phyloP scores from a whole-genome alignment of 1,140 invertebrate genomes.

The Lithobius niger region DNA sequence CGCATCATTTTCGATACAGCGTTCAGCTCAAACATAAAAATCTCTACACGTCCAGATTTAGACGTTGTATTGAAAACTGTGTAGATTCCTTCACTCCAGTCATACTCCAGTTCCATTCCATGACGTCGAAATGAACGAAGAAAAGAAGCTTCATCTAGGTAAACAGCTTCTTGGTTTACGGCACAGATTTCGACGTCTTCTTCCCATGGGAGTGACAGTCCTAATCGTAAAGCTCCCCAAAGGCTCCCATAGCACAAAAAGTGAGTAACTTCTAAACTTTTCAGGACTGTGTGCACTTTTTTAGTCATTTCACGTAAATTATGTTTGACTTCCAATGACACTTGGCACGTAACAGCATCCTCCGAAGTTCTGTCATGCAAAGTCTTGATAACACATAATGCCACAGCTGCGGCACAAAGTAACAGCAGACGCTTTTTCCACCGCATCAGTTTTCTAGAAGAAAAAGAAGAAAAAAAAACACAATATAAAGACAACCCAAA shows the following conservation, averaged over 20 bases:
- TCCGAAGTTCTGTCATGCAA: no score
- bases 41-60: slow-evolving; percentile 18
- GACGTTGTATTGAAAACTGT: slow-evolving; percentile 14
- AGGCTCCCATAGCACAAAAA: slow-evolving; percentile 40
- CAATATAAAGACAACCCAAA: no score
- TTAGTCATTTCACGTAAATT: neutral
- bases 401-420: no score
- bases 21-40: slow-evolving; percentile 34
- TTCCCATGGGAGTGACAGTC: slow-evolving; percentile 36
- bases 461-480: no score
- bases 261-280: slow-evolving; percentile 29
- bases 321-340: neutral
- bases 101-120: slow-evolving; percentile 29
- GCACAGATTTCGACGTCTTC: slow-evolving; percentile 36
- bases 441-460: no score
- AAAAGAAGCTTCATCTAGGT: slow-evolving; percentile 32
- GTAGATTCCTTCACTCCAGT: slow-evolving; percentile 34
- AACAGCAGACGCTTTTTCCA: no score
- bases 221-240: slow-evolving; percentile 37
- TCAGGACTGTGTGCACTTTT: slow-evolving; percentile 21
- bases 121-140: slow-evolving; percentile 28
- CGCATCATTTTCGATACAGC: slow-evolving; percentile 30
- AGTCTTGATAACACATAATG: no score
- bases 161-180: slow-evolving; percentile 31
- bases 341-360: no score